Conservation (phyloP, 35 echinoderm and acorn worm species). For the Lytechinus variegatus region DNA sequence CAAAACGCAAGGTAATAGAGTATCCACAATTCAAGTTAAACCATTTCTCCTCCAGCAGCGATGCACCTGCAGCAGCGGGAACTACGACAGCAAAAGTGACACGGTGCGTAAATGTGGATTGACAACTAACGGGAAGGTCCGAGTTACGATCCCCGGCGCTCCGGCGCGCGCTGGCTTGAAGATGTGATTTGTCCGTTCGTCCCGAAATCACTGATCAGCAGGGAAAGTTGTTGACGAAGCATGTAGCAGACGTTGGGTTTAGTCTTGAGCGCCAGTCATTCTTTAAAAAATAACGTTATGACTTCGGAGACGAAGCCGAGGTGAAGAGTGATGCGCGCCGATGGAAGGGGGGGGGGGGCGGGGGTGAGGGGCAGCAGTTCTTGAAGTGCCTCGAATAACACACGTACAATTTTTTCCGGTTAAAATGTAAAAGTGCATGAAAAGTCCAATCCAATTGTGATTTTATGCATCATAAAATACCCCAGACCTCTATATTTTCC, state of each 20-base stretch:
- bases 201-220: neutral
- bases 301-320: neutral
- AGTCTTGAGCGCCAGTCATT: neutral
- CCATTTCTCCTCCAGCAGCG: neutral
- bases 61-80: neutral
- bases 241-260: conserved; percentile 28
- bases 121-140: neutral
- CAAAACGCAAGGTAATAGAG: neutral
- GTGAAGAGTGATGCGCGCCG: neutral
- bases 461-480: too few relatives aligned
- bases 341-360: too few relatives aligned
- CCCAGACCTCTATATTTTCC: too few relatives aligned
- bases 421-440: too few relatives aligned
- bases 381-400: too few relatives aligned
- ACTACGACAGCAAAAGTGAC: neutral
- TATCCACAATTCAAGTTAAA: neutral
- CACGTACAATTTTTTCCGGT: too few relatives aligned
- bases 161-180: neutral
- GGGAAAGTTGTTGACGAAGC: conserved; percentile 49
- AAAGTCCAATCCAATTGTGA: too few relatives aligned
- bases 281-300: too few relatives aligned
- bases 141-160: neutral
- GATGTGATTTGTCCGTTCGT: too few relatives aligned
- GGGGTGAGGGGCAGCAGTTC: too few relatives aligned
- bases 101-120: too few relatives aligned